Conservation (phyloP, 2,797 vertebrate species). For the Brachyrhaphis roseni region DNA sequence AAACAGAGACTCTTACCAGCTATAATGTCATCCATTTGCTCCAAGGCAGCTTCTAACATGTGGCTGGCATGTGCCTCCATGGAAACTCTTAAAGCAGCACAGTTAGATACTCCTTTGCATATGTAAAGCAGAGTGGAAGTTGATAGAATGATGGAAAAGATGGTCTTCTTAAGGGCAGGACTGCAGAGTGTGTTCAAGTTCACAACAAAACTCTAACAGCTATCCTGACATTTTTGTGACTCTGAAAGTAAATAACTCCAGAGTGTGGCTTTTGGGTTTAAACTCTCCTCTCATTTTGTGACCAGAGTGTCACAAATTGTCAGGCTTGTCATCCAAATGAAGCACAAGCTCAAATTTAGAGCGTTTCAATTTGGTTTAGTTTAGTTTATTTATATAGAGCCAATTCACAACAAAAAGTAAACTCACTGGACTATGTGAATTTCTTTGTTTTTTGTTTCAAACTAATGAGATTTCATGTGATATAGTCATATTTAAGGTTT, state of each 20-base stretch:
- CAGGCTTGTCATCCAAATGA: constrained; percentile 41
- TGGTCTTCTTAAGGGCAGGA: constrained; percentile 26
- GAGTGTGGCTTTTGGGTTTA: constrained; percentile 75
- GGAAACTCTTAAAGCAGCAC: constrained; percentile 38
- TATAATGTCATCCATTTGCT: constrained; percentile 94
- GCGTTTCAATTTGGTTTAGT: constrained; percentile 22
- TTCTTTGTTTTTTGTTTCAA: not conserved
- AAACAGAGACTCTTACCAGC: constrained; percentile 82
- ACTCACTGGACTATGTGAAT: not conserved
- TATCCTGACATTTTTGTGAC: constrained; percentile 56
- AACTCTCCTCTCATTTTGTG: constrained; percentile 76
- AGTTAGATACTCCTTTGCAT: constrained; percentile 26
- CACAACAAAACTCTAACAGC: constrained; percentile 56
- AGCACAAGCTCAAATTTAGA: constrained; percentile 40
- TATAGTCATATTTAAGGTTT: not conserved
- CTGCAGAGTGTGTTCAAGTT: constrained; percentile 42
- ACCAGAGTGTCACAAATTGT: constrained; percentile 54
- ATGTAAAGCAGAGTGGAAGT: constrained; percentile 27
- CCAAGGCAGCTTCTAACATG: constrained; percentile 88
- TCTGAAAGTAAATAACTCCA: constrained; percentile 61
- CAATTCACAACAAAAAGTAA: not conserved
- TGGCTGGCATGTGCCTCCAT: constrained; percentile 91
- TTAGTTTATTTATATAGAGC: constrained; percentile 20
- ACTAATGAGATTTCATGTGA: not conserved
- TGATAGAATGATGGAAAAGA: constrained; percentile 26